phyloP scores from a whole-genome alignment of 2,113 vertebrate genomes.

The Otolemur garnettii region DNA sequence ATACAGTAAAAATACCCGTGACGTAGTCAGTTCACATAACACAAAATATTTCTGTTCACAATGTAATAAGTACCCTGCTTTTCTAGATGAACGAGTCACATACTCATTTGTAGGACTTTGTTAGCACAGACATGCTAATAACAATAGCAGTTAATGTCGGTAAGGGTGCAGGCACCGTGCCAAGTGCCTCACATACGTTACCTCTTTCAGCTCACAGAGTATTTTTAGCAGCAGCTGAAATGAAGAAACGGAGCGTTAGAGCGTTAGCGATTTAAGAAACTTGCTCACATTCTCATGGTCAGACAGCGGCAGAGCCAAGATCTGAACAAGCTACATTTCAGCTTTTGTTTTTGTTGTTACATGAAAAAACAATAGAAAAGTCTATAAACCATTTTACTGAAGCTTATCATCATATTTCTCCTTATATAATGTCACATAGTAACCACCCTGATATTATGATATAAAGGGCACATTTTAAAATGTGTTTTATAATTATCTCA shows the following conservation, averaged over 20 bases:
- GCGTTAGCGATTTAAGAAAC: background rate
- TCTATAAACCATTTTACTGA: background rate
- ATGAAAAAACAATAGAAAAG: background rate
- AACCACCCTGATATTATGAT: background rate
- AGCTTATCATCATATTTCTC: background rate
- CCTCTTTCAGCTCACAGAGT: no score
- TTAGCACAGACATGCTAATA: background rate
- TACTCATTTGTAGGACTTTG: background rate
- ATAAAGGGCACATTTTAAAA: background rate
- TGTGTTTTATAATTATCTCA: background rate
- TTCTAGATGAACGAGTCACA: background rate
- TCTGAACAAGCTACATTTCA: background rate
- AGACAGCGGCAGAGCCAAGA: background rate
- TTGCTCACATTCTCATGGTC: background rate
- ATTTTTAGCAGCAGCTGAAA: background rate
- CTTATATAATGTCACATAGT: background rate
- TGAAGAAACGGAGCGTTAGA: background rate
- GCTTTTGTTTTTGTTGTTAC: background rate
- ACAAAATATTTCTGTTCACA: background rate
- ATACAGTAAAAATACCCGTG: background rate
- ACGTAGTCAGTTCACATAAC: background rate
- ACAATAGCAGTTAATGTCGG: background rate
- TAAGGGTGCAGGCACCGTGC: background rate
- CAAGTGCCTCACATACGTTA: background rate
- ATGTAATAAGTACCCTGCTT: background rate